Conservation (phyloP, 2,113 vertebrate genomes). For the Ursus arctos region DNA sequence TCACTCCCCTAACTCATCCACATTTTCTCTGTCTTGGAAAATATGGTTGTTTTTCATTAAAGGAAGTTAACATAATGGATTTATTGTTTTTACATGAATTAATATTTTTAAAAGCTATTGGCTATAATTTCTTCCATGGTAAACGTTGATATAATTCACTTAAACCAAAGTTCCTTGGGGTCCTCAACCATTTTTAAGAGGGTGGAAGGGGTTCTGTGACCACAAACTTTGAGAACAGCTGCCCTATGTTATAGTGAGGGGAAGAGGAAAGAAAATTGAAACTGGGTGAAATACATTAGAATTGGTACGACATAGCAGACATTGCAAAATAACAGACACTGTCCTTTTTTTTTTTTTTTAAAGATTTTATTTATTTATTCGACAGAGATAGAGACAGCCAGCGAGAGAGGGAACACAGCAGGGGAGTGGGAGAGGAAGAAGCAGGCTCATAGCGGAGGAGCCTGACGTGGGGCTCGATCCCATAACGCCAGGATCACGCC, state of each 20-base stretch:
- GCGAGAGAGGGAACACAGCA: too few species aligned
- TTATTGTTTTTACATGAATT: not conserved
- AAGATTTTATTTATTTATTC: too few species aligned
- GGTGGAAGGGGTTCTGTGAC: not conserved
- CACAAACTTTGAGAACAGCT: not conserved
- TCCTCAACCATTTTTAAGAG: not conserved
- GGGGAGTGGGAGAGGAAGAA: too few species aligned
- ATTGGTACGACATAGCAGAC: not conserved
- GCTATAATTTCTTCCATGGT: not conserved
- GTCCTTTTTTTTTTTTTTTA: not conserved
- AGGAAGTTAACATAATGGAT: not conserved
- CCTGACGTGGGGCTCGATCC: too few species aligned
- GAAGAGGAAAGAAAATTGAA: not conserved
- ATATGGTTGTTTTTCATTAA: not conserved
- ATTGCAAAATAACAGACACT: not conserved
- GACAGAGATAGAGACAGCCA: too few species aligned
- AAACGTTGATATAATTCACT: not conserved
- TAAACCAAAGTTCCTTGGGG: not conserved
- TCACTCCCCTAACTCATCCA: too few species aligned
- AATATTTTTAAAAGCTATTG: not conserved
- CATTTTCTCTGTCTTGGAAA: not conserved
- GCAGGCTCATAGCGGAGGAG: too few species aligned
- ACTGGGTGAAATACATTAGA: not conserved
- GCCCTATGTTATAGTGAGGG: not conserved
- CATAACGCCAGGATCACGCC: too few species aligned